Conservation (phyloP, 2,797 vertebrate species). For the Lophotriccus pileatus region DNA sequence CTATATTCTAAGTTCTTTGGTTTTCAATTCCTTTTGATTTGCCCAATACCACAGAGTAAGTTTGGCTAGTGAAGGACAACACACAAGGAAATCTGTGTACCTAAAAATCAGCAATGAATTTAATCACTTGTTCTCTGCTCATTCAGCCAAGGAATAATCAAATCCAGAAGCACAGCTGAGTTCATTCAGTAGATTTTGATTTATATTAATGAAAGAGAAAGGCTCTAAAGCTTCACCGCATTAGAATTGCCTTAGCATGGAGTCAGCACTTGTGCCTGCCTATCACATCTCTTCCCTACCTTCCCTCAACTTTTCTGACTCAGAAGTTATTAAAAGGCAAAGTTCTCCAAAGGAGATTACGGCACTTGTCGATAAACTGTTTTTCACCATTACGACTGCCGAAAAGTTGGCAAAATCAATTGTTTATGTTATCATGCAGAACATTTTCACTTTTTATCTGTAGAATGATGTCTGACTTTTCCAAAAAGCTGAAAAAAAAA, state of each 20-base stretch:
- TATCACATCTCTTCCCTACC: not conserved
- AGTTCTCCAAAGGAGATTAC: not conserved
- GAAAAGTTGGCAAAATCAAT: not conserved
- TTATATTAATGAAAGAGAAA: not conserved
- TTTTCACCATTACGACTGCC: not conserved
- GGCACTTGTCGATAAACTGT: not conserved
- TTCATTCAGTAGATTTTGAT: not conserved
- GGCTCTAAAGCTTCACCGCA: not conserved
- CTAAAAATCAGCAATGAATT: not conserved
- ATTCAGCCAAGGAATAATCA: not conserved
- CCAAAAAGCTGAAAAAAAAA: not conserved
- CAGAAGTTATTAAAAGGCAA: not conserved
- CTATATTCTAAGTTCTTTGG: not conserved
- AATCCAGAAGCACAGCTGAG: not conserved
- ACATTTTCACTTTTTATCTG: not conserved
- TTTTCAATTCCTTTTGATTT: not conserved
- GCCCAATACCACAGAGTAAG: not conserved
- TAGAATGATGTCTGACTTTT: not conserved
- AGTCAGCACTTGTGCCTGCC: not conserved
- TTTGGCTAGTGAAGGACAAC: not conserved
- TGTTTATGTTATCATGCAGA: not conserved
- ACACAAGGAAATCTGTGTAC: not conserved
- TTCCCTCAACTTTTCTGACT: not conserved
- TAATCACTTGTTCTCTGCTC: not conserved
- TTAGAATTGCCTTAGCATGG: not conserved